These are phyloP conservation scores for Nymphicus hollandicus DNA, from an alignment of 2,113 vertebrate species.

Conservation along the genomic window DNA sequence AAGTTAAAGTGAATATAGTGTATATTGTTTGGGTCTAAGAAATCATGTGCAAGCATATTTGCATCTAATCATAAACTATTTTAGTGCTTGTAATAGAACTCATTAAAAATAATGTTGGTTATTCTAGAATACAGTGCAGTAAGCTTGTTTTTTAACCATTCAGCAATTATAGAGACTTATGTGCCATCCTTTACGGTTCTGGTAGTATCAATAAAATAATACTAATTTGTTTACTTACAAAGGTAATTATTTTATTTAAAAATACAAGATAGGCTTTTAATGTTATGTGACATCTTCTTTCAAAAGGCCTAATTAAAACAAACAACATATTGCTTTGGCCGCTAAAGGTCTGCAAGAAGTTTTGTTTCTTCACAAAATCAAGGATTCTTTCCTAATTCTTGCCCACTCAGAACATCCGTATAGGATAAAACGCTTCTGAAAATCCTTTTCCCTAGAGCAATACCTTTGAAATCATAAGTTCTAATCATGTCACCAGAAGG, in stretches of 20 bases:
- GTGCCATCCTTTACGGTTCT: not conserved
- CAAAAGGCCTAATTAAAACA: not conserved
- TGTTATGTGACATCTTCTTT: not conserved
- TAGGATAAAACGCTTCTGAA: not conserved
- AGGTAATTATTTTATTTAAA: not conserved
- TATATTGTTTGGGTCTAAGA: not conserved
- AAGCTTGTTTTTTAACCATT: slow-evolving; percentile 20
- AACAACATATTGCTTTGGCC: not conserved
- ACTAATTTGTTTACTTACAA: not conserved
- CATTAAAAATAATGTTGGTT: slow-evolving; percentile 44
- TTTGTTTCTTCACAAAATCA: not conserved
- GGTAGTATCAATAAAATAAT: not conserved
- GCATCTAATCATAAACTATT: slow-evolving; percentile 6
- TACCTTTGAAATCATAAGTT: not conserved
- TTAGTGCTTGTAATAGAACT: slow-evolving; percentile 19
- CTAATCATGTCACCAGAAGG: not conserved
- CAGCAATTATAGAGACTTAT: slow-evolving; percentile 8
- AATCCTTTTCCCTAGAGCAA: not conserved
- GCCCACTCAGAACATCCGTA: not conserved
- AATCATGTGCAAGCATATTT: not conserved
- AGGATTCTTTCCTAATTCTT: not conserved
- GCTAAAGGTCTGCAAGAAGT: not conserved
- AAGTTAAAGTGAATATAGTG: not conserved
- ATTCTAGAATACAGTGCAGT: not conserved
- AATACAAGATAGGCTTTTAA: not conserved